phyloP scores from a whole-genome alignment of 2,888 invertebrate species.

The Lasioglossum pauxillum region DNA sequence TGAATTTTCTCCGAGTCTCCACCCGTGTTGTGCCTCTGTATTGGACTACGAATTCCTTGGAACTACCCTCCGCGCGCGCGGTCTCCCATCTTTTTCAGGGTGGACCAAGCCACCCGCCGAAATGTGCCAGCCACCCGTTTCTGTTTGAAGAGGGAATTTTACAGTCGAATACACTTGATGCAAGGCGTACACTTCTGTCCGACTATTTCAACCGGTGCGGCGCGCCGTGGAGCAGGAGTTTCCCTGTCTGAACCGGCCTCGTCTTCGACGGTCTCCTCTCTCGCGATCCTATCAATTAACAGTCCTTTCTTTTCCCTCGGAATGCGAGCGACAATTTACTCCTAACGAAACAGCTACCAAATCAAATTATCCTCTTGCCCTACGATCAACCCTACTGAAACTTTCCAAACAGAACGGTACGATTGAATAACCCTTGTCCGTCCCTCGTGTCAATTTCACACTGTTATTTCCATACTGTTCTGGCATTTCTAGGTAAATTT shows the following conservation, averaged over 20 bases:
- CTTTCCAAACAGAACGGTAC: too few relatives aligned
- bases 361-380: background rate
- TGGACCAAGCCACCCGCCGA: constrained; percentile 70
- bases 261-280: constrained; percentile 8
- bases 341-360: background rate
- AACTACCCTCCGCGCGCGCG: constrained; percentile 50
- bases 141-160: constrained; percentile 83
- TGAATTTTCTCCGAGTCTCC: constrained; percentile 56
- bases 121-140: constrained; percentile 78
- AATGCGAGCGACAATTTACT: background rate
- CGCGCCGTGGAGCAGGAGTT: constrained; percentile 8
- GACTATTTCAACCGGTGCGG: constrained; percentile 63
- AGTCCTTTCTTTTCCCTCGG: background rate
- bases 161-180: constrained; percentile 82
- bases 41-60: constrained; percentile 69
- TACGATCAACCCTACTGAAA: background rate
- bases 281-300: background rate
- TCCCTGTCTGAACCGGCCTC: constrained; percentile 38
- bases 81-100: constrained; percentile 58
- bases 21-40: constrained; percentile 54
- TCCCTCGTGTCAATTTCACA: too few relatives aligned
- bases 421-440: too few relatives aligned
- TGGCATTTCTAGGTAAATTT: too few relatives aligned
- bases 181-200: constrained; percentile 75
- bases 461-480: too few relatives aligned